These are phyloP conservation scores for Ancistrus triradiatus DNA, from an alignment of 2,113 vertebrate genomes.

Conservation along the genomic window DNA sequence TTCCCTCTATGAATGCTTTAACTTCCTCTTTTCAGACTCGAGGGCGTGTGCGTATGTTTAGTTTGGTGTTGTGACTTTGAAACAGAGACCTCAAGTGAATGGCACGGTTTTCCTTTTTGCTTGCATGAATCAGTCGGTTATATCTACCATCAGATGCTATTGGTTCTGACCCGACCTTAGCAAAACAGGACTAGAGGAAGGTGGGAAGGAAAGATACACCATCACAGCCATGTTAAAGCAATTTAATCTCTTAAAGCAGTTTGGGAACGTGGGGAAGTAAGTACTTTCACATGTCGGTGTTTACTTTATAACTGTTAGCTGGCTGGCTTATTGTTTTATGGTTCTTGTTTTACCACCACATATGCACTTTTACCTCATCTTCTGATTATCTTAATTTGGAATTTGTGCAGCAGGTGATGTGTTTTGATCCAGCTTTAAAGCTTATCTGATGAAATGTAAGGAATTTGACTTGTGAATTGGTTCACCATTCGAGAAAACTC, in stretches of 20 bases:
- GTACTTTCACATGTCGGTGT: slow-evolving; percentile 34
- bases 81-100: slow-evolving; percentile 17
- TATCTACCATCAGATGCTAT: slow-evolving; percentile 27
- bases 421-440: not conserved
- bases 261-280: slow-evolving; percentile 55
- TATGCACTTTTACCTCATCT: too few species aligned
- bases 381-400: too few species aligned
- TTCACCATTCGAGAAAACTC: too few species aligned
- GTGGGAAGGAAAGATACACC: slow-evolving; percentile 21
- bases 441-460: not conserved
- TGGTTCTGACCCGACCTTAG: slow-evolving; percentile 12
- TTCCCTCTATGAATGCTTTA: slow-evolving; percentile 47
- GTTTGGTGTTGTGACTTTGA: slow-evolving; percentile 7
- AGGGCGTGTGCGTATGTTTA: slow-evolving; percentile 34
- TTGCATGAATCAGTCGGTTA: slow-evolving; percentile 9
- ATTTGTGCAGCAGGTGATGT: too few species aligned
- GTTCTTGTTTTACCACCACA: too few species aligned
- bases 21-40: slow-evolving; percentile 66
- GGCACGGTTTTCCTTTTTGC: slow-evolving; percentile 6
- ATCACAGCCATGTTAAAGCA: slow-evolving; percentile 66
- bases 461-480: not conserved
- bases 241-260: slow-evolving; percentile 68
- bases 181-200: slow-evolving; percentile 14
- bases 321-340: too few species aligned
- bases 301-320: not conserved